phyloP scores from a whole-genome alignment of 1,140 invertebrate genomes.

The Nymphalis io region DNA sequence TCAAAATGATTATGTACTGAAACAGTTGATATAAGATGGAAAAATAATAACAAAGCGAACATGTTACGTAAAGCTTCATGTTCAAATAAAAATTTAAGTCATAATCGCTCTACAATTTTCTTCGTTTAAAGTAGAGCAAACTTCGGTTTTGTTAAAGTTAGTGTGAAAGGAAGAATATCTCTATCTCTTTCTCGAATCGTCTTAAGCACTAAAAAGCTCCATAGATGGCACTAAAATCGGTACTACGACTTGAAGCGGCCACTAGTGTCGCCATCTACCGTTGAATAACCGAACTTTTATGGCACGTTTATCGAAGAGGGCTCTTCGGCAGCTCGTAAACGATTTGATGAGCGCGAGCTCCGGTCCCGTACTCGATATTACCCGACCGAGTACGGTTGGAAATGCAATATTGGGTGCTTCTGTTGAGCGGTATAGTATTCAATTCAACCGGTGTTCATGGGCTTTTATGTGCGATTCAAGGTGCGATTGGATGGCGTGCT shows the following conservation, averaged over 20 bases:
- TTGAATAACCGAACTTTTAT: slow-evolving; percentile 78
- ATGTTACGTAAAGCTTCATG: neutral
- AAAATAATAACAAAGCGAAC: neutral
- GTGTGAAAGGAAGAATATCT: slow-evolving; percentile 37
- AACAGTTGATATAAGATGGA: too few relatives aligned
- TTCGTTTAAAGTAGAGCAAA: slow-evolving; percentile 40
- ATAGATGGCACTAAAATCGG: slow-evolving; percentile 80
- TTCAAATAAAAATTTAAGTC: slow-evolving; percentile 3
- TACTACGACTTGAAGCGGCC: slow-evolving; percentile 70
- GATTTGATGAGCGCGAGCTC: slow-evolving; percentile 78
- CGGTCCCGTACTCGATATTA: slow-evolving; percentile 72
- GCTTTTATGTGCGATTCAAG: slow-evolving; percentile 80
- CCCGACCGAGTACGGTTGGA: slow-evolving; percentile 72
- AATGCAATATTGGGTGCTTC: slow-evolving; percentile 73
- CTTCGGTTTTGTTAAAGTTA: slow-evolving; percentile 31
- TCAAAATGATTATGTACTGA: too few relatives aligned
- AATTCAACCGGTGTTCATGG: slow-evolving; percentile 77
- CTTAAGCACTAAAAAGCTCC: slow-evolving; percentile 75
- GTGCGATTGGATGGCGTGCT: slow-evolving; percentile 80
- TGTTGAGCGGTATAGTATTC: slow-evolving; percentile 71
- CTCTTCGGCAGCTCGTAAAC: slow-evolving; percentile 79
- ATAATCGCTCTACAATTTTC: slow-evolving; percentile 19
- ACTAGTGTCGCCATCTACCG: slow-evolving; percentile 79
- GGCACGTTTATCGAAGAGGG: slow-evolving; percentile 78
- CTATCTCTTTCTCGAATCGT: slow-evolving; percentile 49